A percentile compares a stretch with the other conserved stretches of the same genome.
These are phyloP conservation scores for Drosophila kuntzei DNA, from an alignment of 2,888 invertebrate species.

Conservation along the genomic window DNA sequence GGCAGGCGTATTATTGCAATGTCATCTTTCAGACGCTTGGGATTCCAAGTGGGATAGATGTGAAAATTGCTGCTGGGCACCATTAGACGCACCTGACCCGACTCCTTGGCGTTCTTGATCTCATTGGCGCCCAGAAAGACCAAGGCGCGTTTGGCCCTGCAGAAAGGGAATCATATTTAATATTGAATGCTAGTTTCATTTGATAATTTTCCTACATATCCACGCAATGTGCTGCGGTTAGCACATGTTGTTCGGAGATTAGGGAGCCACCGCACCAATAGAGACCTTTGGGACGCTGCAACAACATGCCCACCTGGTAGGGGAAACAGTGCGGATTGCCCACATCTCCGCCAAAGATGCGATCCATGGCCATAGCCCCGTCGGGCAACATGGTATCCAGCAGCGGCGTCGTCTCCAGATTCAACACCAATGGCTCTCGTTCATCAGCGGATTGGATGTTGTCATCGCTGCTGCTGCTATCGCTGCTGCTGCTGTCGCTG, in stretches of 20 bases:
- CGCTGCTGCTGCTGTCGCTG: constrained; percentile 19
- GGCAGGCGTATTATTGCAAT: constrained; percentile 83
- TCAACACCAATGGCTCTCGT: constrained; percentile 76
- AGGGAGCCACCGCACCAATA: constrained; percentile 85
- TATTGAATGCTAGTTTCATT: neutral
- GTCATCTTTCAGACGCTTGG: constrained; percentile 83
- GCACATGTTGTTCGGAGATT: constrained; percentile 82
- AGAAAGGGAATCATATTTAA: neutral
- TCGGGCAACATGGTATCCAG: constrained; percentile 77
- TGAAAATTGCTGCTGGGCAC: constrained; percentile 81
- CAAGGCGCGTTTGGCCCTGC: constrained; percentile 82
- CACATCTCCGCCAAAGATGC: constrained; percentile 84
- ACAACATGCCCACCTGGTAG: constrained; percentile 83
- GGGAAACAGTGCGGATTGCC: constrained; percentile 82
- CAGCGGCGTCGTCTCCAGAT: constrained; percentile 81
- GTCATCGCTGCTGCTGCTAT: constrained; percentile 14
- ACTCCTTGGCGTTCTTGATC: constrained; percentile 83
- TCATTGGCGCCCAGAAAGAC: constrained; percentile 85
- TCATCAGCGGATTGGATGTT: constrained; percentile 34
- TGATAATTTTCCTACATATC: constrained; percentile 74
- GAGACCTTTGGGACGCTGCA: constrained; percentile 82
- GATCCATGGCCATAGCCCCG: constrained; percentile 83
- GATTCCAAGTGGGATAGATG: constrained; percentile 84
- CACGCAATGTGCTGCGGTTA: constrained; percentile 85
- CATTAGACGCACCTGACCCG: constrained; percentile 84